phyloP scores from a whole-genome alignment of 2,113 vertebrate species.

The Aptenodytes patagonicus region DNA sequence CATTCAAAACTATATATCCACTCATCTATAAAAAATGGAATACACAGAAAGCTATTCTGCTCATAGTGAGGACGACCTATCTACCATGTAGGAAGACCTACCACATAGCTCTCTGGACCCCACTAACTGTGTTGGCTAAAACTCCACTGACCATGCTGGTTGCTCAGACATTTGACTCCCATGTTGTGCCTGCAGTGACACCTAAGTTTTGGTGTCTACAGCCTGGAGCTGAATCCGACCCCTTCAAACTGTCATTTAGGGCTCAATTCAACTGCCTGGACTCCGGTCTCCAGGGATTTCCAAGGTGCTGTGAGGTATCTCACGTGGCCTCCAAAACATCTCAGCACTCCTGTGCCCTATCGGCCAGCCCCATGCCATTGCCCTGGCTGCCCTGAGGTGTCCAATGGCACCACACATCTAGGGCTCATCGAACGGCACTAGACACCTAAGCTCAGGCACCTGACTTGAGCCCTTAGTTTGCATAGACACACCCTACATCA shows the following conservation, averaged over 20 bases:
- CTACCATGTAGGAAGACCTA: background rate
- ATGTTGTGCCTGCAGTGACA: background rate
- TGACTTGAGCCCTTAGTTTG: background rate
- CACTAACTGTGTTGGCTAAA: background rate
- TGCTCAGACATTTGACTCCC: background rate
- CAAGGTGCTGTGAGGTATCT: background rate
- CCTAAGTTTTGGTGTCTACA: background rate
- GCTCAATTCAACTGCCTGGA: background rate
- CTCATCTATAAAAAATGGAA: background rate
- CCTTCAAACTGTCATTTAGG: background rate
- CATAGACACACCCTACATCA: background rate
- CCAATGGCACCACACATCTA: background rate
- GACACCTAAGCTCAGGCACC: background rate
- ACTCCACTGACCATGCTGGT: background rate
- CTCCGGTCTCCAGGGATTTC: background rate
- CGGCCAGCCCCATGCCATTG: background rate
- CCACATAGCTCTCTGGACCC: background rate
- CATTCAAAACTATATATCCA: background rate
- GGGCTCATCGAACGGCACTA: background rate
- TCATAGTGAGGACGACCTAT: background rate
- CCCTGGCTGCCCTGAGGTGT: background rate
- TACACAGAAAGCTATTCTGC: background rate
- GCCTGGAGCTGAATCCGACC: background rate
- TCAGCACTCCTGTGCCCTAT: background rate
- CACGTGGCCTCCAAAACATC: background rate